These are phyloP conservation scores for Ciconia nigra DNA, from an alignment of 2,797 vertebrate species.

Conservation along the genomic window DNA sequence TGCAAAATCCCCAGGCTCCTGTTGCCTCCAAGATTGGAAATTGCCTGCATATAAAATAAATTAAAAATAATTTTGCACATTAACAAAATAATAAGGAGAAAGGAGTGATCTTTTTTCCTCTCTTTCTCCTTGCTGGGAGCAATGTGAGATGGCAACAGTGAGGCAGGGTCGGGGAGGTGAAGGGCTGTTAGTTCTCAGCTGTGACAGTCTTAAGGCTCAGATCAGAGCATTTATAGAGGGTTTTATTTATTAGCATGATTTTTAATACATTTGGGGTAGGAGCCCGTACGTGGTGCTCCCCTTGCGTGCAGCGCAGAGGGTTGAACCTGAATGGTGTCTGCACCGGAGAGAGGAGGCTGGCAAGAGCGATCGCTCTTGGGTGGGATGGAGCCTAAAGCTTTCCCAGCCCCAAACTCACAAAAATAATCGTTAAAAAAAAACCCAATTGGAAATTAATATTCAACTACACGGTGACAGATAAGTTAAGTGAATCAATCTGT, in stretches of 20 bases:
- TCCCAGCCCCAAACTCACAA: background rate
- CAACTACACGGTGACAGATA: background rate
- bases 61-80: background rate
- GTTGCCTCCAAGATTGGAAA: background rate
- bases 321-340: background rate
- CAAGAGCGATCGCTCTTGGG: accelerated
- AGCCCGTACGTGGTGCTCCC: accelerated
- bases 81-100: background rate
- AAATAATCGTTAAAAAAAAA: background rate
- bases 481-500: constrained; percentile 59
- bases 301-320: accelerated
- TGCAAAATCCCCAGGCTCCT: background rate
- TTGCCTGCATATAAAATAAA: background rate
- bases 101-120: background rate
- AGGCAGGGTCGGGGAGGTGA: background rate
- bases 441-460: constrained; percentile 60
- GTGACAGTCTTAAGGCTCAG: background rate
- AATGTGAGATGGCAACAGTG: background rate
- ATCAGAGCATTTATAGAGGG: background rate
- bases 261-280: background rate
- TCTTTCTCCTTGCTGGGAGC: background rate
- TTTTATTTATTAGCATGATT: background rate
- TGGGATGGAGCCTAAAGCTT: background rate
- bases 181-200: background rate
- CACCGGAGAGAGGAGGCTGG: background rate